These are phyloP conservation scores for Apodemia duryi DNA, from an alignment of 2,888 invertebrate species.

Conservation along the genomic window DNA sequence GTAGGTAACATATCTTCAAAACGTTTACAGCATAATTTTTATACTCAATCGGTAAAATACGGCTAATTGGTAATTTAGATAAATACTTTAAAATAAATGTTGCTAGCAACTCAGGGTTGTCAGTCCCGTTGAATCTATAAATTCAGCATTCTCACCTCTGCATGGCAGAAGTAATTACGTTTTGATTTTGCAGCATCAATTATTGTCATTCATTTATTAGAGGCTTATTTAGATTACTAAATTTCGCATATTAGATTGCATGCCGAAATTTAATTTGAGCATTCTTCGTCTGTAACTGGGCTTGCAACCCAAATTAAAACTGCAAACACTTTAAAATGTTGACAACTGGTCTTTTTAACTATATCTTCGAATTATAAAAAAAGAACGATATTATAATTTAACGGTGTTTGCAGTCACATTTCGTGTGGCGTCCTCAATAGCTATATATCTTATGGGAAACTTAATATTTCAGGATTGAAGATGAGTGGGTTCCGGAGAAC, in stretches of 20 bases:
- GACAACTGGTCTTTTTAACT: conserved; percentile 19
- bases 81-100: conserved; percentile 20
- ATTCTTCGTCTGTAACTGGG: conserved; percentile 32
- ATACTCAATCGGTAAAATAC: not conserved
- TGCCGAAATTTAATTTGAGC: conserved; percentile 11
- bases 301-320: conserved; percentile 57
- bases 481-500: conserved; percentile 91
- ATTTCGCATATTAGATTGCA: conserved; percentile 4
- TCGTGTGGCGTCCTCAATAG: conserved; percentile 44
- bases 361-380: conserved; percentile 17
- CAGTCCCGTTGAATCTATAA: conserved; percentile 39
- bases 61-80: not conserved
- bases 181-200: not conserved
- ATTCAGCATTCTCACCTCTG: not conserved
- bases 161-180: not conserved
- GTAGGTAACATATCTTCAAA: no score
- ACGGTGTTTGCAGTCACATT: conserved; percentile 63
- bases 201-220: not conserved
- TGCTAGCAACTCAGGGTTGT: conserved; percentile 63
- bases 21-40: not conserved
- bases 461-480: conserved; percentile 83
- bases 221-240: conserved; percentile 4
- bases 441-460: conserved; percentile 22
- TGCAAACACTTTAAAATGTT: conserved; percentile 58
- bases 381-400: not conserved